A percentile compares a stretch with the other conserved stretches of the same genome.
phyloP scores from a whole-genome alignment of 1,140 invertebrate species.

The Heliconius hermathena region DNA sequence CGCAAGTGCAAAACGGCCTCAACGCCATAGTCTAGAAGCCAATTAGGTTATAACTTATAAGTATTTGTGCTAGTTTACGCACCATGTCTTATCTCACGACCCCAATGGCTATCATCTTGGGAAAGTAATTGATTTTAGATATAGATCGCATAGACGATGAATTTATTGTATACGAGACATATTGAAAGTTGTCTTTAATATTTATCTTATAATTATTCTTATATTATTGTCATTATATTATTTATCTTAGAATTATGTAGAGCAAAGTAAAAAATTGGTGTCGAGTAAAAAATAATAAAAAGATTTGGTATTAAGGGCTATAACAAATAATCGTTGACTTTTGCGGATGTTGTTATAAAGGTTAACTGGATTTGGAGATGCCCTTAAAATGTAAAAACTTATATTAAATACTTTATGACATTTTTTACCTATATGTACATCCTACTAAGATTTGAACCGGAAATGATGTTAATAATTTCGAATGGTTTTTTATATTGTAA shows the following conservation, averaged over 20 bases:
- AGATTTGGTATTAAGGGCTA: neutral
- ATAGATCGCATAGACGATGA: constrained; percentile 43
- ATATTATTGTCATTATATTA: constrained; percentile 12
- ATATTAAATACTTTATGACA: neutral
- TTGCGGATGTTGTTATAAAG: constrained; percentile 48
- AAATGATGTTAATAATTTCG: too few relatives aligned
- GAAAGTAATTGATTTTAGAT: constrained; percentile 57
- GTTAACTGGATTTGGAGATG: constrained; percentile 43
- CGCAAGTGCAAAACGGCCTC: constrained; percentile 37
- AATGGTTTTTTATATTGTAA: too few relatives aligned
- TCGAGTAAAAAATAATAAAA: too few relatives aligned
- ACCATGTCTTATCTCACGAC: constrained; percentile 64
- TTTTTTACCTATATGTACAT: neutral
- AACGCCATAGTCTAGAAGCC: constrained; percentile 47
- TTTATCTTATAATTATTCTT: neutral
- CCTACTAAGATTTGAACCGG: too few relatives aligned
- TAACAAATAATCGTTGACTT: constrained; percentile 47
- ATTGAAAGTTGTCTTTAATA: too few relatives aligned
- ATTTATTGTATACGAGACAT: constrained; percentile 32
- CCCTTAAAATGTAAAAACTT: constrained; percentile 17
- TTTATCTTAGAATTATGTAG: constrained; percentile 17
- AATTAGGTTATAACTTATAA: constrained; percentile 57
- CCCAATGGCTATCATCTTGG: constrained; percentile 53
- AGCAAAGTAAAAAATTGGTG: constrained; percentile 6
- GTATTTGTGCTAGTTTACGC: constrained; percentile 59